A percentile compares a stretch with the other conserved stretches of the same genome.
Conservation (phyloP, 2,888 invertebrate species). For the Drosophila anomalata region DNA sequence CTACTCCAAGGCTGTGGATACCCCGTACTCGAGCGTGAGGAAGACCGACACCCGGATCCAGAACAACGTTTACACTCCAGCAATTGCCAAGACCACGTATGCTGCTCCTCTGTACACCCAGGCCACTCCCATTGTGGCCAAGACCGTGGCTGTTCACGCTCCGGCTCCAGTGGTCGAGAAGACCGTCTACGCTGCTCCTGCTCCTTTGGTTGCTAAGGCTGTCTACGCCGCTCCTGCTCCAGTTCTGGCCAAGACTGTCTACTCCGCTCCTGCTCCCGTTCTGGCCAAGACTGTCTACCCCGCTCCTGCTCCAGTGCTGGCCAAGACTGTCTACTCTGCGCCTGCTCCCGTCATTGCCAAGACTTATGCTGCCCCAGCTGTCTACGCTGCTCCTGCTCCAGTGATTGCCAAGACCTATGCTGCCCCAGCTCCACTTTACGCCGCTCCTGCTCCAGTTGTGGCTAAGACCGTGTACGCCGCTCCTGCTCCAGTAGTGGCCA, state of each 20-base stretch:
- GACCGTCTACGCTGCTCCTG: constrained; percentile 61
- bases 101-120: constrained; percentile 73
- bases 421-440: constrained; percentile 5
- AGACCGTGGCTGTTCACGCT: constrained; percentile 63
- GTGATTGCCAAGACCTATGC: constrained; percentile 37
- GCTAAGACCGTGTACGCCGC: constrained; percentile 53
- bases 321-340: constrained; percentile 61
- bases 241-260: constrained; percentile 70
- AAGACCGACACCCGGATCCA: constrained; percentile 86
- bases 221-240: constrained; percentile 72
- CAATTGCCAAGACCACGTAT: constrained; percentile 74
- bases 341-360: constrained; percentile 48
- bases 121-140: constrained; percentile 63
- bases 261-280: constrained; percentile 40
- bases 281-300: constrained; percentile 62
- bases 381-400: constrained; percentile 47
- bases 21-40: constrained; percentile 87
- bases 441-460: constrained; percentile 31
- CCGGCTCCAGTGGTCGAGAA: constrained; percentile 64
- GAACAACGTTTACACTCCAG: constrained; percentile 85
- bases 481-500: constrained; percentile 76
- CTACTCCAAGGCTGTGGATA: constrained; percentile 86
- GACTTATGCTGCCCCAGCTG: constrained; percentile 31
- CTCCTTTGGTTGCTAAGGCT: constrained; percentile 58
- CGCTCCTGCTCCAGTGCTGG: constrained; percentile 73